Base-by-base conservation (phyloP, 2,797 vertebrate genomes). In the Tragopan temminckii region DNA sequence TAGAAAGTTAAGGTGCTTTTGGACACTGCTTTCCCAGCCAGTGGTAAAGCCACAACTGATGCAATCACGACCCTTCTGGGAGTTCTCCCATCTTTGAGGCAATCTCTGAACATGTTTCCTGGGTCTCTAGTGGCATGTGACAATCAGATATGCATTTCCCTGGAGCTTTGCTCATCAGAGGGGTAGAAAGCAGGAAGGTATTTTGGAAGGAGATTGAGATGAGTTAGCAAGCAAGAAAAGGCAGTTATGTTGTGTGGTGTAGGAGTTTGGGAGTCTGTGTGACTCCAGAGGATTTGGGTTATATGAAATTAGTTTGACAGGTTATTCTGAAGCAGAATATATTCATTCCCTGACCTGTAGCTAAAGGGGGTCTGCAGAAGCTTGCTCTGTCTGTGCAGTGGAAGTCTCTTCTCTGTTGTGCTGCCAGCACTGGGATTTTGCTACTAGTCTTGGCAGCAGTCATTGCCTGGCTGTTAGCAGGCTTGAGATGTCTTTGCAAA, bases 401-500 rank as follows among this genome's bases (percentile, higher is more conserved):
- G n/a, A 89, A 77, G 25, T 53, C 69, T 33, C 16, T 80, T 9
- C 9, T 78, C 27, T n/a, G 6, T 9, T 53, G 18, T 78, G 20
- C 31, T 75, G 48, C 58, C 10, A 43, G 40, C 21, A 12, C 14
- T 21, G 25, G 9, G 13, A 66, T 88, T 94, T 84, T 92, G 42
- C 50, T 91, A 45, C 23, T 89, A 8, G 9, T 53, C 13, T n/a
- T 71, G 58, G 52, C 74, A 58, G 13, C 25, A 50, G 12, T 45
- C 45, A 59, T 57, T 71, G 31, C n/a, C 23, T 93, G 20, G 16
- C 7, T 6, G 16, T 38, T 86, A 46, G 77, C 62, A n/a, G 85
- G 42, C 7, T 61, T 67, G 29, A 84, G 83, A 66, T 46, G 13
- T 66, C 42, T 74, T 74, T 88, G 31, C 24, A 70, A 77, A 74